A percentile compares a stretch with the other conserved stretches of the same genome.
Evolutionary conservation across 2,888 invertebrate genomes (phyloP).

Genomic region (Chalcis sispes): DNA sequence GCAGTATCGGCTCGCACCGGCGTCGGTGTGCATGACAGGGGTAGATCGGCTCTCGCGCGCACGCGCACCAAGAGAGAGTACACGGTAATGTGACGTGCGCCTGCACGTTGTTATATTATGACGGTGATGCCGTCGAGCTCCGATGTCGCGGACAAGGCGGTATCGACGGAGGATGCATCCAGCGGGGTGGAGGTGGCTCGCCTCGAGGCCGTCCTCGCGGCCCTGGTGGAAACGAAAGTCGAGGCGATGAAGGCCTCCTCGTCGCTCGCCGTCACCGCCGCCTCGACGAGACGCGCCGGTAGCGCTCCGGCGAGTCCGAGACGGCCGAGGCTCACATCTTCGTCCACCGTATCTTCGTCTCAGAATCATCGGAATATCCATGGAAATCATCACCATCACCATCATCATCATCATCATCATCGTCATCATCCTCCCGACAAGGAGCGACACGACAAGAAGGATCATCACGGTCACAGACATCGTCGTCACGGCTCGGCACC

Average conservation of each 20-base stretch:
- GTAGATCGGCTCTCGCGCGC: neutral
- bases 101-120: conserved; percentile 60
- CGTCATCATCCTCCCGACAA: conserved; percentile 65
- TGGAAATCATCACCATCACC: conserved; percentile 68
- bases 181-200: conserved; percentile 79
- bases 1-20: neutral
- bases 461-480: conserved; percentile 64
- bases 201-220: conserved; percentile 84
- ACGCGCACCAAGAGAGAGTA: neutral
- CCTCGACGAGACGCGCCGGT: conserved; percentile 77
- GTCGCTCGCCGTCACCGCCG: conserved; percentile 75
- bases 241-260: conserved; percentile 79
- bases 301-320: conserved; percentile 75
- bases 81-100: conserved; percentile 25
- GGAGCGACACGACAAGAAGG: conserved; percentile 61
- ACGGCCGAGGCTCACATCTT: conserved; percentile 75
- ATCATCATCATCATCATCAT: conserved; percentile 63
- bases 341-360: conserved; percentile 76
- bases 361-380: conserved; percentile 71
- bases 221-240: conserved; percentile 84
- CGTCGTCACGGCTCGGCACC: conserved; percentile 72
- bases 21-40: neutral
- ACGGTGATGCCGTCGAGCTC: conserved; percentile 74
- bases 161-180: conserved; percentile 81
- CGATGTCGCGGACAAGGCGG: conserved; percentile 82